A percentile compares a stretch with the other conserved stretches of the same genome.
Evolutionary conservation across 2,797 vertebrate genomes (phyloP).

Genomic region (Manis crassicaudata): DNA sequence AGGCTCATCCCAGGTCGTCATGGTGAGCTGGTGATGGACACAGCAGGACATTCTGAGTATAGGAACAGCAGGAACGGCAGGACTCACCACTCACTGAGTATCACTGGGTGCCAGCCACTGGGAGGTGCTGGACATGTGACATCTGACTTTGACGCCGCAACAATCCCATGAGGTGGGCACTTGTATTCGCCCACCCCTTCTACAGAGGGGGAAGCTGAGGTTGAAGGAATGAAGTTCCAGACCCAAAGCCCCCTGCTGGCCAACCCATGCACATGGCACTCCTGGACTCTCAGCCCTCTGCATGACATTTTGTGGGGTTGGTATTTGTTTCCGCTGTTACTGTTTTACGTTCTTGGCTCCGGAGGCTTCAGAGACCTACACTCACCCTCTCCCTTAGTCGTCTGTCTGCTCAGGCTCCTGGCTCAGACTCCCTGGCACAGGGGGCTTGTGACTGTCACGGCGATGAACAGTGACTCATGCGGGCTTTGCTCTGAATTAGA

Average conservation of each 20-base stretch:
- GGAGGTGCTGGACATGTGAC: fast-evolving
- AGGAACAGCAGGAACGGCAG: fast-evolving
- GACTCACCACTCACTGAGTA: fast-evolving
- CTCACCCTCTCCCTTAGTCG: fast-evolving
- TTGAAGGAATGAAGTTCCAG: fast-evolving
- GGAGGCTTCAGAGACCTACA: background rate
- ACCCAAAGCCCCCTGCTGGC: background rate
- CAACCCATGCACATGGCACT: fast-evolving
- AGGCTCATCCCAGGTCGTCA: background rate
- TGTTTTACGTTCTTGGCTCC: background rate
- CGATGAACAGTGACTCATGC: fast-evolving
- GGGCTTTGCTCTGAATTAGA: background rate
- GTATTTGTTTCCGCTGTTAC: fast-evolving
- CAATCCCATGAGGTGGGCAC: fast-evolving
- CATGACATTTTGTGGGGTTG: background rate
- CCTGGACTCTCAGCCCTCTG: background rate
- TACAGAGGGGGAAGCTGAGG: background rate
- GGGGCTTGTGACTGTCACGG: fast-evolving
- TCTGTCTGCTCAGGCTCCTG: fast-evolving
- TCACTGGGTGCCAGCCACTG: fast-evolving
- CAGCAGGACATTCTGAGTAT: fast-evolving
- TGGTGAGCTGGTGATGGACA: background rate
- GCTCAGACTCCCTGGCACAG: fast-evolving
- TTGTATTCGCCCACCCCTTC: fast-evolving
- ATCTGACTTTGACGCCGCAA: background rate